phyloP scores from a whole-genome alignment of 2,888 invertebrate genomes.

The Bellardia pandia region DNA sequence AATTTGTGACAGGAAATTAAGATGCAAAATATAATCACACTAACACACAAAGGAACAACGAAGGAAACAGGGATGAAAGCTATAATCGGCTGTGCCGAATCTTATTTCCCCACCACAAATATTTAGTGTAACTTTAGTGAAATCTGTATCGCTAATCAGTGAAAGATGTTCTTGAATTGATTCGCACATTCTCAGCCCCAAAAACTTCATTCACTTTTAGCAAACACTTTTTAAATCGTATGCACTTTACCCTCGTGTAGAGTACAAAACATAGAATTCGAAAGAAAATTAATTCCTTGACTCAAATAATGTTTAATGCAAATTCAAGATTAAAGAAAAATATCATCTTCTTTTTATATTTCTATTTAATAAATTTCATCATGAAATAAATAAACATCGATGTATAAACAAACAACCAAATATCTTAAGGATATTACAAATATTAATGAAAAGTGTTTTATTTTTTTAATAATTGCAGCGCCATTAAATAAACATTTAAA shows the following conservation, averaged over 20 bases:
- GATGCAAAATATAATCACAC: slow-evolving; percentile 61
- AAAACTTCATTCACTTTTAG: no score
- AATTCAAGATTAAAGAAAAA: slow-evolving; percentile 24
- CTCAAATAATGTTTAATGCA: neutral
- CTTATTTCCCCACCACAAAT: no score
- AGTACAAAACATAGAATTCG: neutral
- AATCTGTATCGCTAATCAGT: no score
- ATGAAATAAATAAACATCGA: slow-evolving; percentile 32
- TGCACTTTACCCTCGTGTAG: neutral
- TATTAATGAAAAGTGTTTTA: slow-evolving; percentile 9
- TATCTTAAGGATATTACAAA: slow-evolving; percentile 38
- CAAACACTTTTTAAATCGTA: no score
- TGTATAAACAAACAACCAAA: slow-evolving; percentile 28
- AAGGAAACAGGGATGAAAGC: neutral
- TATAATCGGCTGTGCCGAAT: no score
- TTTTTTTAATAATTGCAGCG: slow-evolving; percentile 15
- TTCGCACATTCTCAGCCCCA: no score
- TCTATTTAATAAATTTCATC: slow-evolving; percentile 32
- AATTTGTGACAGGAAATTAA: slow-evolving; percentile 70
- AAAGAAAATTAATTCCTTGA: slow-evolving; percentile 17
- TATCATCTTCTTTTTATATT: slow-evolving; percentile 10
- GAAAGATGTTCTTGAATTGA: no score
- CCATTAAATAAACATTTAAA: neutral
- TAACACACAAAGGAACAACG: slow-evolving; percentile 7
- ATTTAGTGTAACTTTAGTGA: no score